A percentile compares a stretch with the other conserved stretches of the same genome.
phyloP scores from a whole-genome alignment of 2,888 invertebrate genomes.

The Lysandra bellargus region DNA sequence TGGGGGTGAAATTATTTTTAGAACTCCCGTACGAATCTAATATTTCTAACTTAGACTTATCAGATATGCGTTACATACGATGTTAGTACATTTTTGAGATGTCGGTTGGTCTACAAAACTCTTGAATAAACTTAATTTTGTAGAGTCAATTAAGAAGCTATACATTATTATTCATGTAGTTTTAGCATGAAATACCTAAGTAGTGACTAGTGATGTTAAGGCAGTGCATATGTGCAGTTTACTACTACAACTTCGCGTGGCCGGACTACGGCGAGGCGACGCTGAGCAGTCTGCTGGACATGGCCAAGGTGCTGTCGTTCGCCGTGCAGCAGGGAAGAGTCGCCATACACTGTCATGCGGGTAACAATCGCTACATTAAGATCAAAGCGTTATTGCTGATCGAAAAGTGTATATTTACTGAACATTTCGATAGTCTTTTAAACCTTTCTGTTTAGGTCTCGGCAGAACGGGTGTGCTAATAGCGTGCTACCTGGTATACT shows the following conservation, averaged over 20 bases:
- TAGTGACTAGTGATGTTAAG: too few species aligned
- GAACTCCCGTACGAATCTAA: too few species aligned
- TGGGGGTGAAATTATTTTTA: too few species aligned
- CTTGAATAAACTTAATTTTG: too few species aligned
- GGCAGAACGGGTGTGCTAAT: constrained; percentile 93
- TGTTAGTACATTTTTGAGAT: too few species aligned
- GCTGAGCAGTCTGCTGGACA: constrained; percentile 88
- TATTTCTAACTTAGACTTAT: too few species aligned
- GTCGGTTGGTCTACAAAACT: too few species aligned
- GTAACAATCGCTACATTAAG: constrained; percentile 57
- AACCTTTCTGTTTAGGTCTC: constrained; percentile 74
- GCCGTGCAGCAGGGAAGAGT: constrained; percentile 89
- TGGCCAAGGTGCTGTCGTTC: constrained; percentile 94
- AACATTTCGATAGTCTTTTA: background rate
- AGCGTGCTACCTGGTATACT: constrained; percentile 91
- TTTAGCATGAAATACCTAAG: too few species aligned
- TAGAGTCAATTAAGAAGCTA: too few species aligned
- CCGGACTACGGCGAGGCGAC: constrained; percentile 92
- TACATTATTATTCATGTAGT: too few species aligned
- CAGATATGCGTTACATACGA: too few species aligned
- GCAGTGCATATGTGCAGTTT: constrained; percentile 80
- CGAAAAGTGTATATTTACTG: background rate
- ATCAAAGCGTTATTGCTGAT: background rate
- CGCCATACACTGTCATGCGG: constrained; percentile 94
- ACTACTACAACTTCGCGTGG: constrained; percentile 94